Evolutionary conservation across 37 sponge, comb jelly and placozoan species (phyloP), one percentile per base, ranked within the genome.

Genomic region (Amphimedon queenslandica): DNA sequence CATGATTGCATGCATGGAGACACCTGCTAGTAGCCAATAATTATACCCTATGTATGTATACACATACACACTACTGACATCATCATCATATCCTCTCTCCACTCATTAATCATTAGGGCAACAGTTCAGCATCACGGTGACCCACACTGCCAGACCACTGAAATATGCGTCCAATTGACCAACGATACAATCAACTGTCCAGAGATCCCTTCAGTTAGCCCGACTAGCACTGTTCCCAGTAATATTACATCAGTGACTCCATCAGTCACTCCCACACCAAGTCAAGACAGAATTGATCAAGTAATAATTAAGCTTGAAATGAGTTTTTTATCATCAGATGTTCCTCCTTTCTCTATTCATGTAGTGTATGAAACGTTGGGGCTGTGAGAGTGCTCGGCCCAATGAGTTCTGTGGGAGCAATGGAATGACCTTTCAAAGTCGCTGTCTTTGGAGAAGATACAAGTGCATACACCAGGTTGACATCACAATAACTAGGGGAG

Each of bases 331-430:
- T 47, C 53, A 47, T 47, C 8, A 47, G 13, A 57, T 34, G 10
- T 21, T 6, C 2, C 11, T 20, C 20, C 36, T 56, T 57, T 11
- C 23, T 13, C 18, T 37, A 35, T 33, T 32, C 37, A n/a, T 60
- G 24, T 65, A 76, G 76, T 76, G 76, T 43, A 4, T 32, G 2
- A 28, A 6, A 27, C 24, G 28, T 1, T 29, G 73, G 73, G 32
- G 47, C 33, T 76, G 76, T 51, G 42, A 63, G 1, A 40, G 42
- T 64, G 51, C 76, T 2, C 61, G 42, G 24, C 2, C 40, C 64
- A 76, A 35, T 27, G 1, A 20, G 33, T 42, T 76, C 20, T 76
- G 76, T 76, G 76, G 66, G 1, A 40, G 31, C 27, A 64, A 76
- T 76, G 65, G 66, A 40, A 40, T 40, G 2, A 40, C 47, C 18